phyloP scores from a whole-genome alignment of 92 coral and sea anemone genomes.

The Desmophyllum pertusum region DNA sequence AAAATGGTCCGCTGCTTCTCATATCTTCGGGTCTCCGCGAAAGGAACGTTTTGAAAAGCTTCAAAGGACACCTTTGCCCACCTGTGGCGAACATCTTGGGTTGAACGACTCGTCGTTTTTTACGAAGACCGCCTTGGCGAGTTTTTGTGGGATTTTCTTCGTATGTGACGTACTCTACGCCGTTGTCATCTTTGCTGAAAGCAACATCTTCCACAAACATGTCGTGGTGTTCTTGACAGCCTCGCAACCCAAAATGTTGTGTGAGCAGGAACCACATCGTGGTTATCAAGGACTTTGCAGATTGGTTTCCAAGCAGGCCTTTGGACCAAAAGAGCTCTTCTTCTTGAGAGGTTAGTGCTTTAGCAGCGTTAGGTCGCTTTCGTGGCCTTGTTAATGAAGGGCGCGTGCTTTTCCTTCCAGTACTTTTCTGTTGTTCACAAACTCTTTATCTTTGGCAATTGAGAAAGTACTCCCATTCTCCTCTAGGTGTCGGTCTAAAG shows the following conservation, averaged over 20 bases:
- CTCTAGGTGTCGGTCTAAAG: conserved; percentile 10
- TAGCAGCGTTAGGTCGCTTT: conserved; percentile 18
- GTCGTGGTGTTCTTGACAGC: conserved; percentile 54
- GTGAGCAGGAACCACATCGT: conserved; percentile 38
- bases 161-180: conserved; percentile 31
- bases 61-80: conserved; percentile 10
- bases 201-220: conserved; percentile 32
- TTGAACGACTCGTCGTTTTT: conserved; percentile 13
- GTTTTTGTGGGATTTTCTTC: conserved; percentile 44
- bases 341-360: conserved; percentile 6
- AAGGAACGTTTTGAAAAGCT: conserved; percentile 7
- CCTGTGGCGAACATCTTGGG: conserved; percentile 42
- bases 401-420: conserved; percentile 20
- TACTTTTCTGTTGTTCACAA: conserved; percentile 1
- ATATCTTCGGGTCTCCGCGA: conserved; percentile 25
- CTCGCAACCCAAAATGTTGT: conserved; percentile 39
- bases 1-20: conserved; percentile 33
- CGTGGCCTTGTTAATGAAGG: conserved; percentile 27
- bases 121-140: conserved; percentile 32
- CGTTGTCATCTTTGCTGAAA: conserved; percentile 38
- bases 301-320: neutral
- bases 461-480: neutral
- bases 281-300: neutral
- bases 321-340: conserved; percentile 29
- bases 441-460: conserved; percentile 23